Evolutionary conservation across 2,113 vertebrate species (phyloP), one percentile per base, ranked within the genome.

Genomic region (Mugil cephalus): DNA sequence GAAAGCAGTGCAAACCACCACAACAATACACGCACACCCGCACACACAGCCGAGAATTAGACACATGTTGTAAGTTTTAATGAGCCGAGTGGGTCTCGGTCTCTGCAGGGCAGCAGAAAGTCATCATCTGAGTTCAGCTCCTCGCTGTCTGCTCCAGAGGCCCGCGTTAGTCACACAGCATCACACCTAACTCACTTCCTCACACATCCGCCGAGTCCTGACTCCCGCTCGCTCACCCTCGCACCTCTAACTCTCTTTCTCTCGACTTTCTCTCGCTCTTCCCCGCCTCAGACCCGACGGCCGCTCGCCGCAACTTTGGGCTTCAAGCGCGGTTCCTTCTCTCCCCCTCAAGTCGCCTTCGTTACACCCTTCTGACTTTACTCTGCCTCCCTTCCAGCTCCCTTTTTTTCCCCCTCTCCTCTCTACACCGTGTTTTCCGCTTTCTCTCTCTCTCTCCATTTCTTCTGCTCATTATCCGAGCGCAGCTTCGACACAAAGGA

Each of bases 41-140:
- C 59, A 40, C 45, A 80, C 39, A 18, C 39, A 13, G 45, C 51
- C 21, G 64, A 70, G 77, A 67, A 74, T 84, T 60, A 83, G 66
- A 60, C 64, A 74, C 82, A 84, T 77, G 69, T 72, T 83, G 80
- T 66, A 84, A 24, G 73, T 85, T 91, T 87, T 91, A 93, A 93
- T 91, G 87, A 92, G 88, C 69, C 42, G 74, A 84, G 89, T 58
- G 86, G 79, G 73, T 82, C 81, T 82, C 81, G 3, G 30, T 79
- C 87, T 79, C 88, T 51, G 84, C 83, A 69, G 87, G 88, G 74
- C 2, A 35, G 47, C 81, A 70, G 65, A 88, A 88, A 91, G 88
- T 87, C 88, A 91, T 91, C 86, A 89, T 77, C 77, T 47, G 74
- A 84, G 84, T 86, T 88, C 83, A 79, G 76, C 77, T 82, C 52